Base-by-base conservation (phyloP, 2,797 vertebrate genomes). In the Betta splendens region DNA sequence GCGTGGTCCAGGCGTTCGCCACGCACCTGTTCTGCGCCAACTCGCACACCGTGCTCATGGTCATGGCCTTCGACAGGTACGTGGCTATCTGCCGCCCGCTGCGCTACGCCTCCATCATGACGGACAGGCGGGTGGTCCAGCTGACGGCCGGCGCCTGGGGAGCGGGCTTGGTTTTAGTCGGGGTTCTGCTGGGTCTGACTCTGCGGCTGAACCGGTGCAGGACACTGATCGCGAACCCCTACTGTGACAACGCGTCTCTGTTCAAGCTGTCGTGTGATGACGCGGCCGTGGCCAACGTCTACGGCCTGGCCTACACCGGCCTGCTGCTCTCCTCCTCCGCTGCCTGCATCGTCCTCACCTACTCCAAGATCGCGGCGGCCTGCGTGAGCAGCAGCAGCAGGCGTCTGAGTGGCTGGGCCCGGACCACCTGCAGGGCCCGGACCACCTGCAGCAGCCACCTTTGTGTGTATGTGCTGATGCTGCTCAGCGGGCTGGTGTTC, bases 1-100 rank as follows among this genome's bases (percentile, higher is more conserved):
- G 94, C 65, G 3, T 94, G 1, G 37, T 87, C 0, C 93, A 95
- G 66, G 92, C 94, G 63, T 94, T 93, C 59, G 83, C 89, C 28
- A 82, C 86, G 11, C 93, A 94, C 1, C 87, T 89, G 25, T 89
- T 85, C 15, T 89, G 84, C 25, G 87, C 92, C 0, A 79, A 84
- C 0, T 85, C 92, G 0, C 92, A 94, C 1, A 91, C 89, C 0
- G 80, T 94, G 1, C 77, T 95, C 32, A 82, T 94, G 75, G 90
- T 91, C 1, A 93, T 94, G 94, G 92, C 93, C 0, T 91, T 92
- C 0, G 93, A 95, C 79, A 80, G 91, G 0, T 94, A 93, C 0
- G 76, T 94, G 25, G 93, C 93, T 8, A 87, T 95, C 50, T 94
- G 93, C 0, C 62, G 91, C 4, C 92, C 93, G 0, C 57, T 94